Evolutionary conservation across 1,140 invertebrate species (phyloP), one percentile per base, ranked within the genome.

Genomic region (Luehdorfia chinensis): DNA sequence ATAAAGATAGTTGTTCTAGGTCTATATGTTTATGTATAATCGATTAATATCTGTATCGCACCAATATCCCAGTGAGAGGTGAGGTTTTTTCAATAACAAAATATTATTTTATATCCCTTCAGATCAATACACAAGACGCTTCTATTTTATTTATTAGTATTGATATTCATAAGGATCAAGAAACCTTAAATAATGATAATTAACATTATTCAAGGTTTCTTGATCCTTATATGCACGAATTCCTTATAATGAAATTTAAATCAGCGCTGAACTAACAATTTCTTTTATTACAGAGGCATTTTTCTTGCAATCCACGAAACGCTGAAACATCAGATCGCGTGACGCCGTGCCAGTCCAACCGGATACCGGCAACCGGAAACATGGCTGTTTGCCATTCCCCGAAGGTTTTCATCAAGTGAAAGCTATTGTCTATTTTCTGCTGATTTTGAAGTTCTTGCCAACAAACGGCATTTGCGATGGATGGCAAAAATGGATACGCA

Each of bases 361-460:
- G 61, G 57, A 61, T 53, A 13, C 44, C 55, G 53, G 53, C 55
- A 60, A 60, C 34, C 55, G 62, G 65, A 68, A 63, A 68, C 47
- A 47, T 37, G 55, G 59, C 55, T 61, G 61, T 67, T 59, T 59
- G 54, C 56, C 56, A 54, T 63, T 57, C 54, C 47, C 43, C 36
- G 37, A 54, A 53, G 51, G 49, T 37, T 47, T 55, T 48, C 46
- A 47, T 50, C 45, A 46, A 44, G 23, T 43, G 51, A 50, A 50
- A 47, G 44, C 27, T 43, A 47, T 44, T 47, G 23, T 47, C 18
- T 39, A 21, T 31, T 16, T 41, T 41, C 9, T 33, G 31, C 39
- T 23, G 19, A 33, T 47, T 44, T 44, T 36, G 13, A 39, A 19
- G 14, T 49, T 47, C 30, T 36, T 36, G n/a, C n/a, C n/a, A n/a